phyloP scores from a whole-genome alignment of 2,113 vertebrate genomes.

The Semicossyphus pulcher region DNA sequence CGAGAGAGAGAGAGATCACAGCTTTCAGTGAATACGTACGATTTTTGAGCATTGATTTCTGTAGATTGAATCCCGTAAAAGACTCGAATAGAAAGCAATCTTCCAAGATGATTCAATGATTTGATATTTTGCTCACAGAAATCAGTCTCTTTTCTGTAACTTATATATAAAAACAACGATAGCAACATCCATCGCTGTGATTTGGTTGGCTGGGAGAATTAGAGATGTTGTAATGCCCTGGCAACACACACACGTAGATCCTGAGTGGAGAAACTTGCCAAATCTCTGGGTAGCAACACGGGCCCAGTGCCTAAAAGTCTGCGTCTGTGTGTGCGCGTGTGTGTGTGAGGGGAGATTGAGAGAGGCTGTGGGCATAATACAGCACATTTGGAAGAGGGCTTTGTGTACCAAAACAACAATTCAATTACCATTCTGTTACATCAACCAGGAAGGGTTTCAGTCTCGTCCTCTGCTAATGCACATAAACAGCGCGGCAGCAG shows the following conservation, averaged over 20 bases:
- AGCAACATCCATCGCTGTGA: conserved; percentile 40
- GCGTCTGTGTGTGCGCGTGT: conserved; percentile 20
- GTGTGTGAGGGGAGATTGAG: neutral
- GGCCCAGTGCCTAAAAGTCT: conserved; percentile 43
- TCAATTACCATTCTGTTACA: conserved; percentile 54
- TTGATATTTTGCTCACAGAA: conserved; percentile 26
- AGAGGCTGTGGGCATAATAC: conserved; percentile 40
- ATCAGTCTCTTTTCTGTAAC: conserved; percentile 8
- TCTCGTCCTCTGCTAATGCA: conserved; percentile 5
- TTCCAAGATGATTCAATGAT: conserved; percentile 1
- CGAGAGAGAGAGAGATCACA: conserved; percentile 18
- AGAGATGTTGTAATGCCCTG: conserved; percentile 68
- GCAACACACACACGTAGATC: conserved; percentile 51
- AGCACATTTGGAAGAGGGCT: conserved; percentile 43
- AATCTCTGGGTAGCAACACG: conserved; percentile 65
- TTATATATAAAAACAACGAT: neutral
- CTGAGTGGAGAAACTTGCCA: conserved; percentile 61
- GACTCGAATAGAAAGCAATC: neutral
- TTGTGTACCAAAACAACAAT: conserved; percentile 49
- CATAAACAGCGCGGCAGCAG: conserved; percentile 8
- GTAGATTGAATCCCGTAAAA: conserved; percentile 4
- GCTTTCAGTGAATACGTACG: conserved; percentile 17
- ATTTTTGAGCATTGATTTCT: conserved; percentile 22
- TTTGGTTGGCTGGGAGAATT: conserved; percentile 55
- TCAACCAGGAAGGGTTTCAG: conserved; percentile 39